Base-by-base conservation (phyloP, 23 tunicate genomes). In the Diplosoma virens region DNA sequence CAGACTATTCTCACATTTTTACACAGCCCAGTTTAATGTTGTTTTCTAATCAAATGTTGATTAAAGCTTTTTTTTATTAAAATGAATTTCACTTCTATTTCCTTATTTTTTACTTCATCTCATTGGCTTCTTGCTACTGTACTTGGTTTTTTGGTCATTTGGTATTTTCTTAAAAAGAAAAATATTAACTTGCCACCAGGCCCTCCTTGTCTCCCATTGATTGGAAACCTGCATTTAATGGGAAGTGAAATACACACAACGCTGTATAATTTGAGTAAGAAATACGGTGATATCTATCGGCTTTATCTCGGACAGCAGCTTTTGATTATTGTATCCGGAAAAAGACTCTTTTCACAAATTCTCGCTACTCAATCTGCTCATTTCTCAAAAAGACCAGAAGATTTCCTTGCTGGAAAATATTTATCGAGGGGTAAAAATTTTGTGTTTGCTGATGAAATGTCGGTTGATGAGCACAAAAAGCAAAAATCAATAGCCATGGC, bases 311-410 rank as follows among this genome's bases (percentile, higher is more conserved):
- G 82, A 0, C 47, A 59, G 25, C 37, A 63, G 37, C 41, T 46
- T 0, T 35, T 58, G 0, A 59, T 84, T 2, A 78, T 84, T 3
- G 65, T 84, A 11, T 63, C 66, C 9, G 76, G 78, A 30, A 25
- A 55, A 25, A 32, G 53, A 34, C 36, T 52, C 3, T 30, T 74
- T 6, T 31, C 48, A 1, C 71, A 76, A 58, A 41, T 79, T 25
- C 60, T 87, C 2, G 21, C 72, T 2, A 28, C 67, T 14, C 86
- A 66, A n/a, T 77, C 93, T 0, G 63, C 76, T 32, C 45, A 61
- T 11, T 87, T 87, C 54, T 54, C 79, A 11, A 63, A 50, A 1
- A 71, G 93, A 30, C 93, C 93, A 4, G 78, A 80, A 9, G 23
- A 66, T 28, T 22, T 36, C 24, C 27, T 33, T 29, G 31, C 76